phyloP scores from a whole-genome alignment of 1,140 invertebrate genomes.

The Leptopilina clavipes region DNA sequence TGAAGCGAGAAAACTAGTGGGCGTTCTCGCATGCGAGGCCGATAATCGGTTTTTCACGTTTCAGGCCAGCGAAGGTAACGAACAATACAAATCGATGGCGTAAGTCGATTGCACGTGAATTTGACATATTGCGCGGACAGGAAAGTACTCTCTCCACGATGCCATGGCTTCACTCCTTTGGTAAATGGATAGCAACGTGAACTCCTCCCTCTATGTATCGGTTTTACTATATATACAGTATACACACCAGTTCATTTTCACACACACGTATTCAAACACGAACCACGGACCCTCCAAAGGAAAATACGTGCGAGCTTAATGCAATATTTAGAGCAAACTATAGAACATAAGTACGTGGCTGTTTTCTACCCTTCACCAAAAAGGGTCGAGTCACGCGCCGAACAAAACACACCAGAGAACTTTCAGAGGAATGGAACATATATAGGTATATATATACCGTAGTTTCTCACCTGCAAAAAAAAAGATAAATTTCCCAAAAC shows the following conservation, averaged over 20 bases:
- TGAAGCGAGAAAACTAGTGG: constrained; percentile 16
- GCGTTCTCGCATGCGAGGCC: constrained; percentile 43
- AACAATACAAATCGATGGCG: constrained; percentile 51
- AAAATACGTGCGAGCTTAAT: constrained; percentile 63
- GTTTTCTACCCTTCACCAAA: constrained; percentile 42
- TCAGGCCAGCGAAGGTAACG: constrained; percentile 30
- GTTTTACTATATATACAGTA: no score
- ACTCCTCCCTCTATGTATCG: not conserved
- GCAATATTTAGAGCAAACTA: constrained; percentile 64
- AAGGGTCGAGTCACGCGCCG: constrained; percentile 48
- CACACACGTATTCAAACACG: not conserved
- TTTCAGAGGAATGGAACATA: not conserved
- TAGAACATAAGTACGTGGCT: constrained; percentile 43
- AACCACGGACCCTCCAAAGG: constrained; percentile 22
- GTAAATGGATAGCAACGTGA: constrained; percentile 18
- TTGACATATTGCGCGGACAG: constrained; percentile 49
- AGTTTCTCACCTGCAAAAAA: no score
- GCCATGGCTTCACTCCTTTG: constrained; percentile 27
- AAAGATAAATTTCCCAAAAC: no score
- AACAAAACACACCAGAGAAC: constrained; percentile 32
- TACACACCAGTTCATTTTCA: constrained; percentile 8
- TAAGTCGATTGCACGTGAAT: constrained; percentile 50
- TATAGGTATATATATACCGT: not conserved
- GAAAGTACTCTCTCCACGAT: constrained; percentile 42
- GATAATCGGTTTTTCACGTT: constrained; percentile 49